These are phyloP conservation scores for Anabacerthia variegaticeps DNA, from an alignment of 2,797 vertebrate genomes.

Conservation along the genomic window DNA sequence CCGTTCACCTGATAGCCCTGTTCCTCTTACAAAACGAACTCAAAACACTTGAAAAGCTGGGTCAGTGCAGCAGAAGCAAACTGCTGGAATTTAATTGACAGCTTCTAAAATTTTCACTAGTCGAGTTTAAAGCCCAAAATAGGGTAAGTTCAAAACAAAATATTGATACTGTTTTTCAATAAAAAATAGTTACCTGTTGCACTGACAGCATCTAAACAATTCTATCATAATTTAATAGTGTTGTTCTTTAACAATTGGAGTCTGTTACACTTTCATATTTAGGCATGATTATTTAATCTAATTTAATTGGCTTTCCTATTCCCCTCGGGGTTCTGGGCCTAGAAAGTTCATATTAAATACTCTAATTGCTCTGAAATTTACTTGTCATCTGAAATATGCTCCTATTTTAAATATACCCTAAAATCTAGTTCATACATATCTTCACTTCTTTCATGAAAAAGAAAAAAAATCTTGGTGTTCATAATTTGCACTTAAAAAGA, in stretches of 20 bases:
- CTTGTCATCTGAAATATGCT: conserved; percentile 60
- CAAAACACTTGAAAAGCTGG: neutral
- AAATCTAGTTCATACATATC: conserved; percentile 66
- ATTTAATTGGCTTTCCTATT: conserved; percentile 79
- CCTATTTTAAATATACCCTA: conserved; percentile 62
- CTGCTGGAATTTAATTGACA: neutral
- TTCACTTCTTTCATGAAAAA: conserved; percentile 48
- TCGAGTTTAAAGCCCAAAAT: neutral
- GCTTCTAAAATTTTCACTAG: neutral
- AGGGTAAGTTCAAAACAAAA: neutral
- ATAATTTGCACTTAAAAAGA: conserved; percentile 72
- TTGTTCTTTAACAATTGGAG: conserved; percentile 72
- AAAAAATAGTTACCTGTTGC: conserved; percentile 53
- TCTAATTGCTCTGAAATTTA: conserved; percentile 78
- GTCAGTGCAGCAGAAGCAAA: neutral
- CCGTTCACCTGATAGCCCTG: neutral
- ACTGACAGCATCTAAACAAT: conserved; percentile 39
- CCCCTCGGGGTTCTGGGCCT: conserved; percentile 68
- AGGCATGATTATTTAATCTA: conserved; percentile 77
- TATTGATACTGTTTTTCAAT: neutral
- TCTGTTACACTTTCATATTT: conserved; percentile 70
- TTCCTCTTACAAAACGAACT: neutral
- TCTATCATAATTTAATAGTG: conserved; percentile 61
- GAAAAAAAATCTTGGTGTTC: conserved; percentile 19
- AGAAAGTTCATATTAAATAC: conserved; percentile 77